phyloP scores from a whole-genome alignment of 64 coral and sea anemone genomes.

The Dendronephthya gigantea region DNA sequence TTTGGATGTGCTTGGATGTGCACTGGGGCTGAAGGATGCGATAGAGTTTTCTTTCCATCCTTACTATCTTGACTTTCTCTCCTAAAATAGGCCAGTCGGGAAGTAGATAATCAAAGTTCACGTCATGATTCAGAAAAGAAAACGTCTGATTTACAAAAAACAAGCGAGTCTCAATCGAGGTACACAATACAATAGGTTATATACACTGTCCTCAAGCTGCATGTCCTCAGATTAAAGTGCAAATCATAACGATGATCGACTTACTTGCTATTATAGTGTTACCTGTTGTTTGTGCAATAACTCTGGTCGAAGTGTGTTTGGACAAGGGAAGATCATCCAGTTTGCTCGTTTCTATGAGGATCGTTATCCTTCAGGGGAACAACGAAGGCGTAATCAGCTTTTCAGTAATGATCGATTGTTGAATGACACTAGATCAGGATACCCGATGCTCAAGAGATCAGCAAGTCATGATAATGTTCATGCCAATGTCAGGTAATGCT shows the following conservation, averaged over 20 bases:
- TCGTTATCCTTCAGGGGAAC: neutral
- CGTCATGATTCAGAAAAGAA: neutral
- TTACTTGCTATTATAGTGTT: neutral
- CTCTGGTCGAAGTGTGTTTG: slow-evolving; percentile 11
- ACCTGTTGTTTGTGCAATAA: neutral
- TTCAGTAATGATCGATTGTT: neutral
- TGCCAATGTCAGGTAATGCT: neutral
- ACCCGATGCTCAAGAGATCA: neutral
- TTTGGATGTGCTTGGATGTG: too few relatives aligned
- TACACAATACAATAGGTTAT: neutral
- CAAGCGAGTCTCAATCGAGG: neutral
- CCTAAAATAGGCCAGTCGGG: neutral
- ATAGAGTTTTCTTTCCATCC: neutral
- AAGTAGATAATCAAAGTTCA: neutral
- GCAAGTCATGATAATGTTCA: neutral
- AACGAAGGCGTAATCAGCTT: neutral
- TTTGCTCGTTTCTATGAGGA: slow-evolving; percentile 7
- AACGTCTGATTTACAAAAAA: neutral
- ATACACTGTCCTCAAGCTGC: too few relatives aligned
- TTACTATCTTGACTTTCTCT: neutral
- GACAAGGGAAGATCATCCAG: slow-evolving; percentile 8
- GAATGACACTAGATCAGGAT: neutral
- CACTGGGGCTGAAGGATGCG: too few relatives aligned
- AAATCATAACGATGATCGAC: neutral
- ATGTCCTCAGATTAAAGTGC: neutral